Base-by-base conservation (phyloP, 1,140 invertebrate genomes). In the Chironomus tepperi region DNA sequence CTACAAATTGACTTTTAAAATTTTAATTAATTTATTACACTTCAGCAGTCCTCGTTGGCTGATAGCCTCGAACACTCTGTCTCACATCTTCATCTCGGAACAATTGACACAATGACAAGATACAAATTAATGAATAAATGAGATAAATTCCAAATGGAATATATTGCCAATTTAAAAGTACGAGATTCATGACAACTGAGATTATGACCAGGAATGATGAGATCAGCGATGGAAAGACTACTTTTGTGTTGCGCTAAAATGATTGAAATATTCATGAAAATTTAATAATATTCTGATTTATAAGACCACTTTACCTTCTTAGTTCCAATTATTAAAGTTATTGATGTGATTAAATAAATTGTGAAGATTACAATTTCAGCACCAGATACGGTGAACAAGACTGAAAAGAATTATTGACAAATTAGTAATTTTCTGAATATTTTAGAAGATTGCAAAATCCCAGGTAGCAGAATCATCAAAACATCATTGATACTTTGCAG, bases 331-430 rank as follows among this genome's bases (percentile, higher is more conserved):
- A 57, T 57, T n/a, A 57, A 57, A 12, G n/a, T 57, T 5, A 57
- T 57, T n/a, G 12, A 57, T n/a, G 47, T 57, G n/a, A 57, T 57
- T n/a, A 57, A 57, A 57, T 57, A 57, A 57, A 57, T n/a, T n/a
- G 47, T 57, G 3, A n/a, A 57, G 15, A 57, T 57, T 1, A 57
- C 12, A 12, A 57, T n/a, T 57, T 57, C 47, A 12, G 47, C 47
- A 57, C 47, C 47, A 57, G 47, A 57, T 5, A 57, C 3, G 0
- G 47, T 57, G n/a, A 57, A 57, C 3, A 12, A 15, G 12, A 57
- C 47, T 57, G 15, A 57, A 57, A 57, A 57, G n/a, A n/a, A n/a
- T n/a, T n/a, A n/a, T n/a, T n/a, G n/a, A n/a, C n/a, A n/a, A n/a
- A n/a, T n/a, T n/a, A n/a, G n/a, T n/a, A n/a, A n/a, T n/a, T n/a